A percentile compares a stretch with the other conserved stretches of the same genome.
Conservation (phyloP, 2,888 invertebrate species). For the Pandemis corylana region DNA sequence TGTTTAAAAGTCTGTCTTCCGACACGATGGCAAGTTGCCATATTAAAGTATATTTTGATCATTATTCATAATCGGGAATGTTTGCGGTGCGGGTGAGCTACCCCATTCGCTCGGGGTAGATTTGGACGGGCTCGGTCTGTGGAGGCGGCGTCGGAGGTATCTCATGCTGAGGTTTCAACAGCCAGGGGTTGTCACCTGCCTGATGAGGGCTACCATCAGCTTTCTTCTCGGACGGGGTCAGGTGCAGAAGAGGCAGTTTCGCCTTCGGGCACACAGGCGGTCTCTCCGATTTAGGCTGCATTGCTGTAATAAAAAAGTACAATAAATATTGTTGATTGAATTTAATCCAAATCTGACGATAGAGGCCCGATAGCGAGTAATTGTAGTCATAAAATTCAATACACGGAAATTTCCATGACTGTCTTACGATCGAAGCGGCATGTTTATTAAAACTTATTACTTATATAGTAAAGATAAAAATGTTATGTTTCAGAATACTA, state of each 20-base stretch:
- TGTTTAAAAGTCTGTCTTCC: conserved; percentile 66
- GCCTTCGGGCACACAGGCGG: conserved; percentile 69
- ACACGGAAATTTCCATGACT: conserved; percentile 15
- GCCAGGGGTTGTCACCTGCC: conserved; percentile 63
- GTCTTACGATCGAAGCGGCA: neutral
- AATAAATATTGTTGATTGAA: neutral
- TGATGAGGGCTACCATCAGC: conserved; percentile 60
- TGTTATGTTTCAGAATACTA: no score
- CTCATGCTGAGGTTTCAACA: conserved; percentile 75
- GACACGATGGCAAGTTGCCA: conserved; percentile 79
- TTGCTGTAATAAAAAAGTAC: conserved; percentile 58
- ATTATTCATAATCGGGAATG: conserved; percentile 55
- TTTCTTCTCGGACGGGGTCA: conserved; percentile 72
- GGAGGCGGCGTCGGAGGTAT: conserved; percentile 79
- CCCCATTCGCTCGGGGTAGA: conserved; percentile 76
- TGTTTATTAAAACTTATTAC: neutral
- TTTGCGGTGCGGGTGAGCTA: conserved; percentile 56
- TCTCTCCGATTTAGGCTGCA: conserved; percentile 77
- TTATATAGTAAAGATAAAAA: neutral
- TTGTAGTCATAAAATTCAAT: conserved; percentile 3
- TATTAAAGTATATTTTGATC: conserved; percentile 56
- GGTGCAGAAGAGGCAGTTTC: conserved; percentile 69
- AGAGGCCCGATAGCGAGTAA: neutral
- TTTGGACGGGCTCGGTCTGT: conserved; percentile 65
- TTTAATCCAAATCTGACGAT: conserved; percentile 25